Evolutionary conservation across 2,888 invertebrate species (phyloP).

Genomic region (Pecten maximus): DNA sequence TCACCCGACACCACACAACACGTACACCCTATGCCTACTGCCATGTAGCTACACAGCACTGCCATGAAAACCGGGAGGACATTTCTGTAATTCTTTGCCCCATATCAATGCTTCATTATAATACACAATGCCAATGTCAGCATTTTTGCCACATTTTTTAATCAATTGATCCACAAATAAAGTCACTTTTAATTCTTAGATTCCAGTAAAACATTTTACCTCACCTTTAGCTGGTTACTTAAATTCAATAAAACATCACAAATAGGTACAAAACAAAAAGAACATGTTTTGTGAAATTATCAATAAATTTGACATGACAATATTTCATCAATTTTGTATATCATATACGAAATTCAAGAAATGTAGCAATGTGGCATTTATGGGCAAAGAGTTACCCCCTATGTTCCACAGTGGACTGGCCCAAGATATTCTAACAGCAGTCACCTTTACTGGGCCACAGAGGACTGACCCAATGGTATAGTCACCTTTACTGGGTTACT

Average conservation of each 20-base stretch:
- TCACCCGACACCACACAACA: not conserved
- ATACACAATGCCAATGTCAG: no score
- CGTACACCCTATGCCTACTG: not conserved
- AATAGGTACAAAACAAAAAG: no score
- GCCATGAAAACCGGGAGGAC: not conserved
- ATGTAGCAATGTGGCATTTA: not conserved
- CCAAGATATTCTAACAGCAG: not conserved
- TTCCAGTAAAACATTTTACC: no score
- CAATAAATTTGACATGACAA: no score
- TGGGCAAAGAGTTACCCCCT: not conserved
- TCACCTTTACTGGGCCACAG: not conserved
- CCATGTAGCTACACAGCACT: not conserved
- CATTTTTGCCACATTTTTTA: no score
- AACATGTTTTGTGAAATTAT: no score
- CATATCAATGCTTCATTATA: not conserved
- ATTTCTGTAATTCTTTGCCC: not conserved
- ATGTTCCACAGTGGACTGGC: not conserved
- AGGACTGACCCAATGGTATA: not conserved
- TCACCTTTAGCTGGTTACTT: no score
- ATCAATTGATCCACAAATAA: no score
- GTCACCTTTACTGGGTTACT: no score
- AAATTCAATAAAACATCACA: no score
- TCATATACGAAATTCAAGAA: not conserved
- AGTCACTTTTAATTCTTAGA: no score
- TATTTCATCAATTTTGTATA: no score